Percentiles rank a stretch among this genome's conserved stretches.
These are phyloP conservation scores for Nannobrachium achirus DNA, from an alignment of 2,113 vertebrate genomes.

Conservation along the genomic window DNA sequence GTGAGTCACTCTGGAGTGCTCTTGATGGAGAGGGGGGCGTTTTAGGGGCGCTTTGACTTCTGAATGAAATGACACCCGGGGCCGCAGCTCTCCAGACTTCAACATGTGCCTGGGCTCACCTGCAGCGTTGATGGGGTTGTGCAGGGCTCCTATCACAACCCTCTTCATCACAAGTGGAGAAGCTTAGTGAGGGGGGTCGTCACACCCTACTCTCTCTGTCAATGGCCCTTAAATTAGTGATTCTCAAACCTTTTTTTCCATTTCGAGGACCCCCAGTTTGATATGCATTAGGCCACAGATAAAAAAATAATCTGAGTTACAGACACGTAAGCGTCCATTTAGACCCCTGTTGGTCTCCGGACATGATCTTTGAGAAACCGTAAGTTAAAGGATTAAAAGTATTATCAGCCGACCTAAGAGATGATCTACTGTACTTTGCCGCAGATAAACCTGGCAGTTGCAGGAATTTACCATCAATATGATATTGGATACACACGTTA, in stretches of 20 bases:
- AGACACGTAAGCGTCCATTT: no score
- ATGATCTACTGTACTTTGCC: slow-evolving; percentile 31
- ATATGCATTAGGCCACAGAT: no score
- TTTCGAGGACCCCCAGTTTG: no score
- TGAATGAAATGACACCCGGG: background rate
- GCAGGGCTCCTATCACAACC: no score
- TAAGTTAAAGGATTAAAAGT: slow-evolving; percentile 13
- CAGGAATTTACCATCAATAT: slow-evolving; percentile 8
- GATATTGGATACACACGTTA: no score
- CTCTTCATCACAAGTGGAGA: background rate
- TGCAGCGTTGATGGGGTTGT: background rate
- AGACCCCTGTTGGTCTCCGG: background rate
- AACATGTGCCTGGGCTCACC: background rate
- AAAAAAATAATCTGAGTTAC: no score
- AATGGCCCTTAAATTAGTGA: background rate
- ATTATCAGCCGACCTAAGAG: slow-evolving; percentile 30
- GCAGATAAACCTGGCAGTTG: slow-evolving; percentile 21
- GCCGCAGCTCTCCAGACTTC: background rate
- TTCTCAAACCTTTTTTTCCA: no score
- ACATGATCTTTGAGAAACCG: background rate
- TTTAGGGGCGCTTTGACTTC: background rate
- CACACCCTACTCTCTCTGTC: background rate
- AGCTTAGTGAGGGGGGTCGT: background rate
- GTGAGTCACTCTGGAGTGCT: slow-evolving; percentile 2
- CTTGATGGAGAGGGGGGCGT: background rate